Base-by-base conservation (phyloP, 2,113 vertebrate species). In the Cercopithecus mona region DNA sequence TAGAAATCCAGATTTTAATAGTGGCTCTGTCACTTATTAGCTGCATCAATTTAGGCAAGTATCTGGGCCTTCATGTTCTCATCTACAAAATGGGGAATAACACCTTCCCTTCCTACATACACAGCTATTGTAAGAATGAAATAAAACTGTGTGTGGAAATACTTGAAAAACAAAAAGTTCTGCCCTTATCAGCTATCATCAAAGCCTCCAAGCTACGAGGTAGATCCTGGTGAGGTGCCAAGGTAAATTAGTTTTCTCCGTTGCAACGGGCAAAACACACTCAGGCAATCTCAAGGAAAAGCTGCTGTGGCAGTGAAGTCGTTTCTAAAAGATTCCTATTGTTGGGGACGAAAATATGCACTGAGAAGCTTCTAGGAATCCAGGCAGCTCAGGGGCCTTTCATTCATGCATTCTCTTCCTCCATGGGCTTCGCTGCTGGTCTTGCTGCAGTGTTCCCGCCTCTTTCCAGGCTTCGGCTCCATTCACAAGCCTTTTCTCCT, bases 361-460 rank as follows among this genome's bases (percentile, higher is more conserved):
- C 30, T 64, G 57, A 45, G 48, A 68, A 52, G 25, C 32, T 14
- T 80, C 70, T 18, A 20, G 43, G 10, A 72, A 38, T 23, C 25
- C 50, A 0, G 75, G 35, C 25, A 55, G 23, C 45, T 48, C 14
- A 11, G 6, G 4, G 50, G n/a, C 0, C 16, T 64, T 32, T 64
- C 61, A 14, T 64, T 64, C 14, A 16, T 17, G 76, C 32, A 3
- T 55, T 57, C 80, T 66, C 35, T 7, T 55, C 59, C 35, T 35
- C 25, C 3, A 0, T 35, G 76, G 73, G 6, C 20, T 1, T 3
- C 5, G 3, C n/a, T 5, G 55, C n/a, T 6, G 55, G 66, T 64
- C 45, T 16, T 48, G 50, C 30, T 25, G 8, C 25, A 20, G n/a
- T 6, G 6, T 76, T 35, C 16, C 75, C 18, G 8, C 35, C 12